Percentiles rank a stretch among this genome's conserved stretches.
Evolutionary conservation across 2,797 vertebrate genomes (phyloP).

Genomic region (Enteromius argenteus): DNA sequence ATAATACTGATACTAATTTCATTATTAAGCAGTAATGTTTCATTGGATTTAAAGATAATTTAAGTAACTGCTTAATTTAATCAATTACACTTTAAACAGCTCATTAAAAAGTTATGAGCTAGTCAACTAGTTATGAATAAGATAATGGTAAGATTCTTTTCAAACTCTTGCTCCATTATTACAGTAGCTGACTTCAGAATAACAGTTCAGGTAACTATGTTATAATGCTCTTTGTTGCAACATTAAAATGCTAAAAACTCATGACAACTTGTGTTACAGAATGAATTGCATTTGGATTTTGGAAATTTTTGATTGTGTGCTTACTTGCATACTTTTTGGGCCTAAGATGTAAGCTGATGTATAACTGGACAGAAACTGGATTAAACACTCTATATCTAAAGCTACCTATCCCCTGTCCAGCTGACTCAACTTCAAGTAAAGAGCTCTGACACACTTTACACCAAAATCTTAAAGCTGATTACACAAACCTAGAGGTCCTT

Average conservation of each 20-base stretch:
- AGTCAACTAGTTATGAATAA: too few species aligned
- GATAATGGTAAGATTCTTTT: too few species aligned
- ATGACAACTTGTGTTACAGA: not conserved
- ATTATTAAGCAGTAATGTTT: not conserved
- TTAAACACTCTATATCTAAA: not conserved
- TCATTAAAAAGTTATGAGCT: too few species aligned
- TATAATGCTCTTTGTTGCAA: not conserved
- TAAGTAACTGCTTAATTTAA: too few species aligned
- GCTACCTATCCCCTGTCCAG: not conserved
- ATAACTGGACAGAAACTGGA: not conserved
- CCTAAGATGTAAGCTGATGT: not conserved
- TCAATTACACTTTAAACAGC: too few species aligned
- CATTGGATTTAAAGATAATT: not conserved
- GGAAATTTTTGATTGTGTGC: not conserved
- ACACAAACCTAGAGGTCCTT: constrained; percentile 1
- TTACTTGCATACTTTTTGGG: not conserved
- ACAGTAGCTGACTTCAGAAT: not conserved
- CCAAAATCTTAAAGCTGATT: not conserved
- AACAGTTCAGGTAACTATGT: not conserved
- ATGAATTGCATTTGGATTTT: not conserved
- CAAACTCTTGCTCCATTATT: not conserved
- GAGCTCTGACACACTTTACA: not conserved
- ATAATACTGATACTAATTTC: not conserved
- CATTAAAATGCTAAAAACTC: not conserved
- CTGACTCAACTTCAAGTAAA: not conserved